Evolutionary conservation across 2,888 invertebrate genomes (phyloP), one percentile per base, ranked within the genome.

Genomic region (Taenaris catops): DNA sequence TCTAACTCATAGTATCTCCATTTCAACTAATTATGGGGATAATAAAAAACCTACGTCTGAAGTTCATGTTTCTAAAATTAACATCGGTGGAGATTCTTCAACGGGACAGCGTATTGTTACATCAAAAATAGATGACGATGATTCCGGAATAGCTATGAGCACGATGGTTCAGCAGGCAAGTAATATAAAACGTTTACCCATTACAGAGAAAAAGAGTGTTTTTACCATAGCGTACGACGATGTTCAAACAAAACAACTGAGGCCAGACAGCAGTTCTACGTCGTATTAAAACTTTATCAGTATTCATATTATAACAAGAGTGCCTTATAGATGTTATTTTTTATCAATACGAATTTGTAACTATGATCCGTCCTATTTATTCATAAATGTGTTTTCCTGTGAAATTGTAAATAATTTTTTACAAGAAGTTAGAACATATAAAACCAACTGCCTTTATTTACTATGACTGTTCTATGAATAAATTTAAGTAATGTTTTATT

Each of bases 141-240:
- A 95, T 63, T 93, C 94, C 1, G 94, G 93, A 0, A 94, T 94
- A 47, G 93, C 93, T 3, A 91, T 94, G 84, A 91, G 92, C 29
- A 89, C 90, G 0, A 62, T 83, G 41, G 69, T 70, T 21, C 83
- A 84, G 48, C 81, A 90, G 39, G 76, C 87, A 25, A 88, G 87
- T 41, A 88, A 90, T 55, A 87, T 89, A 4, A 89, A 89, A 43
- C 83, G 91, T 43, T 88, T 92, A 54, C 90, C 91, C 8, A 92
- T 92, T 41, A 91, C 92, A 2, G 96, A 96, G 58, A 97, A 96
- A 80, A 96, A 96, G 64, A 96, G 96, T 63, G 93, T 97, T 12
- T 97, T 97, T 61, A 96, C 96, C 3, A 97, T 97, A 49, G 96
- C 96, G 0, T 97, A 96, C 63, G 95, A 94, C 58, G 96, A 96